phyloP scores from a whole-genome alignment of 1,140 invertebrate species.

The Portunus trituberculatus region DNA sequence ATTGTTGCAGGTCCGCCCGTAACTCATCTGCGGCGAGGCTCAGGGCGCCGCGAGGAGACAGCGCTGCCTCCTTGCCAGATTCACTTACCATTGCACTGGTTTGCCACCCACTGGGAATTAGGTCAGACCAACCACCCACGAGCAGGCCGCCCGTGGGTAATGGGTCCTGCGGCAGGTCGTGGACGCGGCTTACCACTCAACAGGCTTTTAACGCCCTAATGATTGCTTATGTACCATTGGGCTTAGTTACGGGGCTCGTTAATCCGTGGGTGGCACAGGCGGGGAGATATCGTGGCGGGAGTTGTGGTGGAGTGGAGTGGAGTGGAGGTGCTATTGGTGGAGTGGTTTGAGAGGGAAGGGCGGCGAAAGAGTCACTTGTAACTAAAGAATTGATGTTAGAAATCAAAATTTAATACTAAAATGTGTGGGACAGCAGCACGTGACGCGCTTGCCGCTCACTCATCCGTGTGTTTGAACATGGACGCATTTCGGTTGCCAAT shows the following conservation, averaged over 20 bases:
- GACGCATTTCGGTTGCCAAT: not conserved
- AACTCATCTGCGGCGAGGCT: not conserved
- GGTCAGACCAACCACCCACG: slow-evolving; percentile 34
- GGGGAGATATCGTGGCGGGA: not conserved
- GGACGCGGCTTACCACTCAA: not conserved
- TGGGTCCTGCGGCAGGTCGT: slow-evolving; percentile 33
- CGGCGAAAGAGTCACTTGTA: not conserved
- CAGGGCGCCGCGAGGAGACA: not conserved
- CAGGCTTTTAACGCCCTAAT: slow-evolving; percentile 41
- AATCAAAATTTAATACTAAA: not conserved
- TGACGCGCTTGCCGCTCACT: not conserved
- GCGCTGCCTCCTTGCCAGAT: not conserved
- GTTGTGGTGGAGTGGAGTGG: not conserved
- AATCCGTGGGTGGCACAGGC: not conserved
- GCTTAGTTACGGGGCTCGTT: slow-evolving; percentile 1
- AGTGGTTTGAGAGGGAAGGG: not conserved
- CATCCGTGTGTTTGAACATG: not conserved
- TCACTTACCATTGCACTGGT: not conserved
- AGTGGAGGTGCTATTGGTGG: not conserved
- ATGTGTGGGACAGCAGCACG: not conserved
- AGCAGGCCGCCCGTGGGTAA: slow-evolving; percentile 37
- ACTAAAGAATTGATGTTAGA: not conserved
- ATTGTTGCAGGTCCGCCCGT: slow-evolving; percentile 25
- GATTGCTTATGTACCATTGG: slow-evolving; percentile 10
- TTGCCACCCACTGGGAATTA: not conserved